Conservation (phyloP, 1,140 invertebrate genomes). For the Trypoxylus dichotomus region DNA sequence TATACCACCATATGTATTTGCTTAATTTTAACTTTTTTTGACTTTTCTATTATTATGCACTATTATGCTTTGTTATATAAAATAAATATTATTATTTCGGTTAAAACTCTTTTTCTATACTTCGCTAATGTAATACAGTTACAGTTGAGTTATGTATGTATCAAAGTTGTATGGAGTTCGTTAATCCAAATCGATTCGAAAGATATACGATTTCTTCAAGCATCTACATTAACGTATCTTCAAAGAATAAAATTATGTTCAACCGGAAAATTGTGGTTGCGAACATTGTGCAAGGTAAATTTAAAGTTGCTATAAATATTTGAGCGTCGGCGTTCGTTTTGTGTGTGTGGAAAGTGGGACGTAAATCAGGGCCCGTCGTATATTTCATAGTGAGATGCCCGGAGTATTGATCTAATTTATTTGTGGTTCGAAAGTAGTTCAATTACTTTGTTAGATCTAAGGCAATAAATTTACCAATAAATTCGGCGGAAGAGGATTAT, state of each 20-base stretch:
- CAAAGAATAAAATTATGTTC: constrained; percentile 18
- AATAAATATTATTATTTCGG: too few species aligned
- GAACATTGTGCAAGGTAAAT: constrained; percentile 22
- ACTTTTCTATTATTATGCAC: too few species aligned
- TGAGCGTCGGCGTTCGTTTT: constrained; percentile 16
- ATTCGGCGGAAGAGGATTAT: constrained; percentile 31
- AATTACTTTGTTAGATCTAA: constrained; percentile 31
- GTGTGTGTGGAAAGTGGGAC: constrained; percentile 3
- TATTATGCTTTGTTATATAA: too few species aligned
- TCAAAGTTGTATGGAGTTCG: neutral
- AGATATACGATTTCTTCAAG: neutral
- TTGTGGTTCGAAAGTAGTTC: constrained; percentile 30
- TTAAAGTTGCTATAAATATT: constrained; percentile 29
- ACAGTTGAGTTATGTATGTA: too few species aligned
- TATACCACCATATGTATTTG: too few species aligned
- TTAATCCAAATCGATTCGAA: neutral
- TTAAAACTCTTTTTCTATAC: too few species aligned
- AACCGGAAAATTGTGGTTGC: neutral
- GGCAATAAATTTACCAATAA: constrained; percentile 30
- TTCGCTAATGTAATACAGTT: too few species aligned
- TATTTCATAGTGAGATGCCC: constrained; percentile 28
- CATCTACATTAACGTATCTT: neutral
- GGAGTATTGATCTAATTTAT: constrained; percentile 31
- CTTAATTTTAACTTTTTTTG: too few species aligned
- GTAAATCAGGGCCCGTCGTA: constrained; percentile 3